phyloP scores from a whole-genome alignment of 1,140 invertebrate genomes.

The Drosophila suzukii region DNA sequence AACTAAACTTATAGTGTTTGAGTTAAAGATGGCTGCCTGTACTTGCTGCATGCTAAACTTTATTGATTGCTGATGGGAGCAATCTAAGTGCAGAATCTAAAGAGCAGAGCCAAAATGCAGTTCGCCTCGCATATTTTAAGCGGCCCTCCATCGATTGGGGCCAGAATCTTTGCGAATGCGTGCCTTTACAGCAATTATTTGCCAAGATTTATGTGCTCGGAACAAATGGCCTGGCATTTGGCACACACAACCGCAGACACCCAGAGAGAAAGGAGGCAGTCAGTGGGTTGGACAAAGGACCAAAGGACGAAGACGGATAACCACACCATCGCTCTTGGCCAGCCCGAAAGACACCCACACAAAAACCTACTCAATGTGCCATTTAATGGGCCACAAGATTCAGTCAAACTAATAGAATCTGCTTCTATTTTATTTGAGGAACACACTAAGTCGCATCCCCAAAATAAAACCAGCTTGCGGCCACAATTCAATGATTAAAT shows the following conservation, averaged over 20 bases:
- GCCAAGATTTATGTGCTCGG: slow-evolving; percentile 66
- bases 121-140: slow-evolving; percentile 67
- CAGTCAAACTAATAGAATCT: slow-evolving; percentile 33
- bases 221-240: slow-evolving; percentile 73
- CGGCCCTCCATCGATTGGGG: slow-evolving; percentile 44
- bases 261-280: slow-evolving; percentile 22
- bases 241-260: slow-evolving; percentile 9
- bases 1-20: not conserved
- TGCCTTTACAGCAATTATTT: slow-evolving; percentile 49
- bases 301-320: slow-evolving; percentile 46
- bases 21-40: not conserved
- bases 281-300: slow-evolving; percentile 18
- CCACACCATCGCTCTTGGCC: slow-evolving; percentile 30
- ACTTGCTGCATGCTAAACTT: slow-evolving; percentile 46
- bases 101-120: slow-evolving; percentile 50
- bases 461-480: slow-evolving; percentile 17
- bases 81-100: slow-evolving; percentile 67
- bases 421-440: slow-evolving; percentile 11
- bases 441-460: not conserved
- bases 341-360: slow-evolving; percentile 32
- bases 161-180: slow-evolving; percentile 46
- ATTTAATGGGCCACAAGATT: slow-evolving; percentile 20
- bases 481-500: slow-evolving; percentile 40
- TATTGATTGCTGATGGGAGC: slow-evolving; percentile 72
- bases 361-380: slow-evolving; percentile 10